Conservation (phyloP, 2,113 vertebrate species). For the Tichodroma muraria region DNA sequence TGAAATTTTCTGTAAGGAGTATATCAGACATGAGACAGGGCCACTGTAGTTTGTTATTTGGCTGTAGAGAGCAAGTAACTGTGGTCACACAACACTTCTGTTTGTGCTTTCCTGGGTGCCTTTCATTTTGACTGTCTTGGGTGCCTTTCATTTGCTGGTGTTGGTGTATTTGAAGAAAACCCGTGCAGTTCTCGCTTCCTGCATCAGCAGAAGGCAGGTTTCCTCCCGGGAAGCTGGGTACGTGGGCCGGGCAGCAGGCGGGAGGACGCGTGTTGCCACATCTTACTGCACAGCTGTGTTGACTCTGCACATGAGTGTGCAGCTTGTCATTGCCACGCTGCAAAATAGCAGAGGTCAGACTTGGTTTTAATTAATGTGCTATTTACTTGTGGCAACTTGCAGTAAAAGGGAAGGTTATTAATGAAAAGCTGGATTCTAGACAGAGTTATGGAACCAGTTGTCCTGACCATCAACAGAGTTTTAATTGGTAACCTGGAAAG, state of each 20-base stretch:
- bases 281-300: background rate
- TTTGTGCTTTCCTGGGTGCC: background rate
- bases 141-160: background rate
- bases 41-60: background rate
- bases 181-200: fast-evolving
- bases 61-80: background rate
- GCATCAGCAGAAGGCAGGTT: background rate
- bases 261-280: fast-evolving
- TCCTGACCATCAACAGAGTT: background rate
- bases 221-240: background rate
- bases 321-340: background rate
- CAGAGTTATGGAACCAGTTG: background rate
- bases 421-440: background rate
- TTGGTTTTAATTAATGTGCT: background rate
- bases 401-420: background rate
- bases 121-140: background rate
- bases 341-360: background rate
- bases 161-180: background rate
- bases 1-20: background rate
- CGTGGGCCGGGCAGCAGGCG: fast-evolving
- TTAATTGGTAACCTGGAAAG: background rate
- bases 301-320: background rate
- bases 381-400: background rate
- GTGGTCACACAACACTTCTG: background rate
- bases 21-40: background rate